A percentile compares a stretch with the other conserved stretches of the same genome.
Evolutionary conservation across 37 sponge, comb jelly and placozoan genomes (phyloP).

Genomic region (Eunapius fragilis): DNA sequence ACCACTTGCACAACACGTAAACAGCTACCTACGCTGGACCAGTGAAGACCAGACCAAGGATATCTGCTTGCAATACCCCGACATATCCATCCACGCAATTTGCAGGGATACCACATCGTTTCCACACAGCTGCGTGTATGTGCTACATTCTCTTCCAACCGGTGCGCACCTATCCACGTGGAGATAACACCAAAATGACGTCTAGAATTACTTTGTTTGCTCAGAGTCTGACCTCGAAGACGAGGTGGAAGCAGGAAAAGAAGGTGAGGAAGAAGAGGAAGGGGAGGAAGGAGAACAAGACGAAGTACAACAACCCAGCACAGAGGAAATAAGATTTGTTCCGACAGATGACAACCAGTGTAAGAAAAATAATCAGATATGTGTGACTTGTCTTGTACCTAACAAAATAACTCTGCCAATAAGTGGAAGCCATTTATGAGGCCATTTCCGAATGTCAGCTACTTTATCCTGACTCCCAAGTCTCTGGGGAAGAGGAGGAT

Average conservation of each 20-base stretch:
- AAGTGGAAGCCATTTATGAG: slow-evolving; percentile 64
- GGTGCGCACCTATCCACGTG: slow-evolving; percentile 5
- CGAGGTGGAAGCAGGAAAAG: slow-evolving; percentile 21
- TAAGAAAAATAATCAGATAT: slow-evolving; percentile 5
- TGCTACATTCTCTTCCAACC: slow-evolving; percentile 12
- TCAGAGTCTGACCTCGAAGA: neutral
- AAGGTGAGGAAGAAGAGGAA: slow-evolving; percentile 22
- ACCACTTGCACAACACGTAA: neutral
- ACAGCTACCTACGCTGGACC: slow-evolving; percentile 42
- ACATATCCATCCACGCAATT: slow-evolving; percentile 67
- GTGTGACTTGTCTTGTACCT: too few relatives aligned
- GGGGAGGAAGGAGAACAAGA: neutral
- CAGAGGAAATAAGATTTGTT: slow-evolving; percentile 42
- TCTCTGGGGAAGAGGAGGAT: slow-evolving; percentile 34
- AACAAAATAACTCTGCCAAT: neutral
- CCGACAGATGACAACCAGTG: slow-evolving; percentile 40
- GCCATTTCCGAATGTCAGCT: slow-evolving; percentile 68
- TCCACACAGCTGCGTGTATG: slow-evolving; percentile 63
- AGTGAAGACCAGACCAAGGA: neutral
- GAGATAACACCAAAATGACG: neutral
- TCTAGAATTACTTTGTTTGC: neutral
- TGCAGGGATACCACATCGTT: slow-evolving; percentile 57
- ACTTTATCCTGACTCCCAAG: slow-evolving; percentile 78
- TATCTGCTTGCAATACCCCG: slow-evolving; percentile 49
- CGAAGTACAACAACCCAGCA: neutral